Evolutionary conservation across 2,797 vertebrate genomes (phyloP).

Genomic region (Buceros bicornis): DNA sequence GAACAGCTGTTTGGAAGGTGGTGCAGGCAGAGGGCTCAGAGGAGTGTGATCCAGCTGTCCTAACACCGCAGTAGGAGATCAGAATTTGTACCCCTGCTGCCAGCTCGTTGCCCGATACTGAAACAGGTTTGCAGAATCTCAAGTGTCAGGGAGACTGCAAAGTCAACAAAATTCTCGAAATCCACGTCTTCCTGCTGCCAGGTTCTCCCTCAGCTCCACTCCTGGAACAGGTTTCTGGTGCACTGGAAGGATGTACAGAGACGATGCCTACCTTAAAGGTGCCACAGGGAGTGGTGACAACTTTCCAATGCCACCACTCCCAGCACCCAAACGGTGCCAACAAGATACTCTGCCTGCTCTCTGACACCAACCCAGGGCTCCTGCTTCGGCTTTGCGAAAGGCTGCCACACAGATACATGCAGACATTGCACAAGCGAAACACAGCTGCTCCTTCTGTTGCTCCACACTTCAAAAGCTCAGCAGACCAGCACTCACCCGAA

Average conservation of each 20-base stretch:
- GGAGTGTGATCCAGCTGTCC: fast-evolving
- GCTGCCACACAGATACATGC: not conserved
- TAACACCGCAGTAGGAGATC: not conserved
- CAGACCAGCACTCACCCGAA: not conserved
- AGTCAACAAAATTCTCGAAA: not conserved
- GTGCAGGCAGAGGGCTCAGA: no score
- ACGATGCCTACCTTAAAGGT: not conserved
- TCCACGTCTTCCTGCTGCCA: not conserved
- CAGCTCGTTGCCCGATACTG: not conserved
- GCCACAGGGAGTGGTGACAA: fast-evolving
- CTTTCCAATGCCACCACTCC: not conserved
- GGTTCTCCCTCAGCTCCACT: not conserved
- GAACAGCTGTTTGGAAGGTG: not conserved
- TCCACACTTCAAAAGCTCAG: not conserved
- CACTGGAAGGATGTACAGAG: not conserved
- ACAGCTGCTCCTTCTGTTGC: not conserved
- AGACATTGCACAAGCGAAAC: not conserved
- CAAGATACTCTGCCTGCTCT: not conserved
- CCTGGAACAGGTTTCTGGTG: not conserved
- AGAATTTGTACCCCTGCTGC: not conserved
- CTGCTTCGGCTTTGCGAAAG: not conserved
- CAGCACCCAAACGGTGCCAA: not conserved
- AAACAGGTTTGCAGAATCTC: not conserved
- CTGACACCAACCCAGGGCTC: not conserved
- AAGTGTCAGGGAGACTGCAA: fast-evolving